Base-by-base conservation (phyloP, 1,140 invertebrate species). In the Solen grandis region DNA sequence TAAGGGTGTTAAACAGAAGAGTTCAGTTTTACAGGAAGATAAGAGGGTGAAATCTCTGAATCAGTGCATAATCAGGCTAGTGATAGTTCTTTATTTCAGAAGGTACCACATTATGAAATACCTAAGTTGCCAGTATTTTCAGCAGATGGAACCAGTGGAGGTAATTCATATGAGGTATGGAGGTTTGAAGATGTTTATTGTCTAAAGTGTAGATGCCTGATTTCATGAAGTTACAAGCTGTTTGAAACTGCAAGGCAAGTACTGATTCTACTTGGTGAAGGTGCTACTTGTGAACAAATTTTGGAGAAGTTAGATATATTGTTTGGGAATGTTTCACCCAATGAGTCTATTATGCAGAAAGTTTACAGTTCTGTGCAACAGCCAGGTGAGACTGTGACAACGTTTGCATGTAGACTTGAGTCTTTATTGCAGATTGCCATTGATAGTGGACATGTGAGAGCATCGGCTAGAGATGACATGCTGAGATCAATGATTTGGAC, bases 401-500 rank as follows among this genome's bases (percentile, higher is more conserved):
- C 57, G 13, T 60, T 14, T 27, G 57, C 13, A 14, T 60, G 57
- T 60, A 13, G 57, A 14, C 25, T 60, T 13, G 57, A 60, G 25
- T 16, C 25, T 14, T 25, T 16, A 10, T 25, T 60, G 25, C 57
- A 60, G 25, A 25, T 60, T 14, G 25, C 25, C 13, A 25, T 60
- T 14, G 57, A 60, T 10, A 60, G 25, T 16, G 57, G 57, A 14
- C 14, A 60, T 27, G 25, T 60, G 13, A 14, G 13, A 10, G 10
- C 13, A 16, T 13, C 25, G 13, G 57, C 57, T 27, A 60, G 57
- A 27, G 27, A 68, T 59, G 22, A 33, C 5, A 73, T 66, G 60
- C 35, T 81, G n/a, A 41, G 33, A 19, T 14, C 22, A 25, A 57
- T 41, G 25, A 36, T 66, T 60, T 81, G 62, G 60, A 59, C 25